Percentiles rank a stretch among this genome's conserved stretches.
These are phyloP conservation scores for Clupea harengus DNA, from an alignment of 2,113 vertebrate genomes.

Conservation along the genomic window DNA sequence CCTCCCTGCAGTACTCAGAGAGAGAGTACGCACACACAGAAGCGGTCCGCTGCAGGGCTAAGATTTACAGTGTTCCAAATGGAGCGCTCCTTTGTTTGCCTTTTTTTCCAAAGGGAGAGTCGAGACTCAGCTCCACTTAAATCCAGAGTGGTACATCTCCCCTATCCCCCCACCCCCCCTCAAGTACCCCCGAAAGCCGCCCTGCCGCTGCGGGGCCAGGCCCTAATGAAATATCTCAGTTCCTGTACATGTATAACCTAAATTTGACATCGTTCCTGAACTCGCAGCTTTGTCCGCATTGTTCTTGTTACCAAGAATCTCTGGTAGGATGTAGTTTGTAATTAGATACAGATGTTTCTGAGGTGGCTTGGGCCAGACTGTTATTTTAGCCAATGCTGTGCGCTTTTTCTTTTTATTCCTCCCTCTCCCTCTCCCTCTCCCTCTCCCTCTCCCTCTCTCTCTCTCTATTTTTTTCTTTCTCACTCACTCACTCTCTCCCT, in stretches of 20 bases:
- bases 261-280: constrained; percentile 81
- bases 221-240: constrained; percentile 72
- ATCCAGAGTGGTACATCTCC: not conserved
- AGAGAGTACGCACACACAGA: not conserved
- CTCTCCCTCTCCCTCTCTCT: constrained; percentile 52
- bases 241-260: constrained; percentile 71
- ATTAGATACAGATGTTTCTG: constrained; percentile 85
- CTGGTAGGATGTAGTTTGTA: constrained; percentile 82
- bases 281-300: constrained; percentile 70
- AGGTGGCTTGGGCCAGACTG: constrained; percentile 78
- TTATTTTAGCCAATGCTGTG: constrained; percentile 86
- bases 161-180: not conserved
- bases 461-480: constrained; percentile 36
- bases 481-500: constrained; percentile 49
- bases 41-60: not conserved
- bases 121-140: not conserved
- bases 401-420: constrained; percentile 60
- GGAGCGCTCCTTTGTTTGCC: not conserved
- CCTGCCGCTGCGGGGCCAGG: constrained; percentile 38
- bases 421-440: constrained; percentile 55
- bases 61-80: constrained; percentile 17
- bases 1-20: not conserved
- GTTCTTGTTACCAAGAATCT: constrained; percentile 78
- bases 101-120: not conserved
- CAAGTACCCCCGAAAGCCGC: constrained; percentile 26